These are phyloP conservation scores for Anneissia japonica DNA, from an alignment of 35 echinoderm and acorn worm genomes.

Conservation along the genomic window DNA sequence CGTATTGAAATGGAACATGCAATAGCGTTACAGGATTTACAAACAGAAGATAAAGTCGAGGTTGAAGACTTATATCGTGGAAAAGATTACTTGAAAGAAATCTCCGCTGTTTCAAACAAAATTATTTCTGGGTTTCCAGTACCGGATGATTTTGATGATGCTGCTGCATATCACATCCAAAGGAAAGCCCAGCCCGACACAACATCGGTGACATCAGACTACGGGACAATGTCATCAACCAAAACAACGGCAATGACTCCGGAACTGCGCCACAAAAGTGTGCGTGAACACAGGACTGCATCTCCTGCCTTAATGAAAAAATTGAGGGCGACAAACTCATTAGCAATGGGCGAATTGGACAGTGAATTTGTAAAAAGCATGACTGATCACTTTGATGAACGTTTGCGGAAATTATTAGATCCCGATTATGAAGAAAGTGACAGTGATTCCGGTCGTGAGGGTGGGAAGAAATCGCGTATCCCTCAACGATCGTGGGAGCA, in stretches of 20 bases:
- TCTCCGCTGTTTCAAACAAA: constrained; percentile 61
- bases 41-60: constrained; percentile 76
- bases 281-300: constrained; percentile 24
- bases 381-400: constrained; percentile 66
- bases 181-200: constrained; percentile 28
- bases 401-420: constrained; percentile 32
- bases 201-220: constrained; percentile 63
- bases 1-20: constrained; percentile 63
- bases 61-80: constrained; percentile 78
- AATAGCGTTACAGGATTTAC: constrained; percentile 70
- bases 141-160: not conserved
- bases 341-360: constrained; percentile 38
- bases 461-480: not conserved
- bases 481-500: not conserved
- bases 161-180: not conserved
- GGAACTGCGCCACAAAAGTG: constrained; percentile 3
- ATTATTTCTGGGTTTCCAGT: constrained; percentile 15
- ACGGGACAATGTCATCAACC: constrained; percentile 67
- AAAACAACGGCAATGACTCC: constrained; percentile 56
- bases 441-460: constrained; percentile 17
- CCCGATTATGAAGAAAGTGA: constrained; percentile 43
- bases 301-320: not conserved
- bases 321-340: constrained; percentile 7
- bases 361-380: constrained; percentile 64
- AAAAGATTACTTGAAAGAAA: constrained; percentile 52